Evolutionary conservation across 2,888 invertebrate species (phyloP).

Genomic region (Amphiduros pacificus): DNA sequence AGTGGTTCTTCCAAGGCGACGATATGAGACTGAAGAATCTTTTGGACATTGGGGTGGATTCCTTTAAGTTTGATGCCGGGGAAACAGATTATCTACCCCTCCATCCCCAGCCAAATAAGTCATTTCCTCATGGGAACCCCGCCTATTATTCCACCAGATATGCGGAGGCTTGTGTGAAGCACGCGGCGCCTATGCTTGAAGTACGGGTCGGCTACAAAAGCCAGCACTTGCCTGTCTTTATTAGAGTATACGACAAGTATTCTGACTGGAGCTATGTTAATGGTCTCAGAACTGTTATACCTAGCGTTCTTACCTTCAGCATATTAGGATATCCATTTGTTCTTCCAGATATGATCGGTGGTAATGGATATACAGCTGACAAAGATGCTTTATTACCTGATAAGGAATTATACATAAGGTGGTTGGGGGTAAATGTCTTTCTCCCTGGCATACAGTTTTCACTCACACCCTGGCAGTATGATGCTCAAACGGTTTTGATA

Average conservation of each 20-base stretch:
- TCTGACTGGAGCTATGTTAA: conserved; percentile 82
- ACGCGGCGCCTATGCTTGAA: conserved; percentile 66
- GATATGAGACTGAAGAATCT: conserved; percentile 70
- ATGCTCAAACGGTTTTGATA: conserved; percentile 64
- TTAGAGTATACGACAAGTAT: conserved; percentile 81
- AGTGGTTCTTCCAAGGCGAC: too few species aligned
- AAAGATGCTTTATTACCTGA: conserved; percentile 37
- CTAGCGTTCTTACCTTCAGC: conserved; percentile 68
- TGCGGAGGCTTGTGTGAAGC: conserved; percentile 24
- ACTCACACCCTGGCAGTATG: conserved; percentile 85
- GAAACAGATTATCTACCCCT: conserved; percentile 38
- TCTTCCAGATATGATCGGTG: conserved; percentile 92
- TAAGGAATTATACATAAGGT: conserved; percentile 69
- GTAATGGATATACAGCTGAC: conserved; percentile 62
- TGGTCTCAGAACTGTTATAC: conserved; percentile 78
- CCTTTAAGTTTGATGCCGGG: conserved; percentile 84
- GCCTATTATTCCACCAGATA: conserved; percentile 39
- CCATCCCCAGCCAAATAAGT: conserved; percentile 29
- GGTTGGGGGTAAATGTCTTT: conserved; percentile 85
- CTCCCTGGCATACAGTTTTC: conserved; percentile 90
- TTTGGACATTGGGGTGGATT: conserved; percentile 73
- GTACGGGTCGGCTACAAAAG: conserved; percentile 80
- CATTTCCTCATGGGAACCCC: conserved; percentile 32
- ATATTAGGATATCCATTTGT: conserved; percentile 88
- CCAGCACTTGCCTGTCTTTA: conserved; percentile 76